These are phyloP conservation scores for Monomorium pharaonis DNA, from an alignment of 1,140 invertebrate genomes.

Conservation along the genomic window DNA sequence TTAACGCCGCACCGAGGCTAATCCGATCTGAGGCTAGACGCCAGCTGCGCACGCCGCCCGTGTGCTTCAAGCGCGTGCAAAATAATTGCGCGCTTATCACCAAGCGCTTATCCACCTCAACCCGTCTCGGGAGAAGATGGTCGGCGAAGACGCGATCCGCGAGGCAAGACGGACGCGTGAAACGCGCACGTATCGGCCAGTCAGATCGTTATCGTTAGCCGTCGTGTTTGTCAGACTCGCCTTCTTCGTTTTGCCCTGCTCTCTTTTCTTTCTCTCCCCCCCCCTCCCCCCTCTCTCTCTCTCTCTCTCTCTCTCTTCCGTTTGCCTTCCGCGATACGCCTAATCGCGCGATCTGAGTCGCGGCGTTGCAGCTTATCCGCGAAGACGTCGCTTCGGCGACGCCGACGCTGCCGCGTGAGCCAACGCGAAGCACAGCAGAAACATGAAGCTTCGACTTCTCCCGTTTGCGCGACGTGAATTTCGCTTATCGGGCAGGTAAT, in stretches of 20 bases:
- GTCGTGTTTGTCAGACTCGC: constrained; percentile 34
- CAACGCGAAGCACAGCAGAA: not conserved
- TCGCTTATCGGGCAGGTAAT: constrained; percentile 13
- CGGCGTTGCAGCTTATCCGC: constrained; percentile 2
- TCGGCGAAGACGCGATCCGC: not conserved
- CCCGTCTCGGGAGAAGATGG: constrained; percentile 21
- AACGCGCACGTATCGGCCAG: constrained; percentile 26
- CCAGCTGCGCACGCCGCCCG: not conserved
- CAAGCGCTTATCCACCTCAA: not conserved
- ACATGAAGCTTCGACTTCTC: constrained; percentile 5
- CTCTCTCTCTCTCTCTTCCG: not conserved
- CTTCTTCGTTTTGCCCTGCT: constrained; percentile 23
- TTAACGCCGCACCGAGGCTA: constrained; percentile 2
- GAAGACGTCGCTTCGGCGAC: constrained; percentile 3
- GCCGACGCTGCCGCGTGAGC: not conserved
- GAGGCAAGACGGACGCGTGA: constrained; percentile 40
- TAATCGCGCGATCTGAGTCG: constrained; percentile 46
- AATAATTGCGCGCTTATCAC: constrained; percentile 46
- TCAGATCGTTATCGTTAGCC: constrained; percentile 29
- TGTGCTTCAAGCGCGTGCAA: not conserved
- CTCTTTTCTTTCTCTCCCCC: not conserved
- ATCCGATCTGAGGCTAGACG: constrained; percentile 13
- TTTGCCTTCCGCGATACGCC: constrained; percentile 46
- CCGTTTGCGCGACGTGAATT: not conserved
- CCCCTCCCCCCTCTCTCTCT: not conserved